phyloP scores from a whole-genome alignment of 2,888 invertebrate genomes.

The Shargacucullia verbasci region DNA sequence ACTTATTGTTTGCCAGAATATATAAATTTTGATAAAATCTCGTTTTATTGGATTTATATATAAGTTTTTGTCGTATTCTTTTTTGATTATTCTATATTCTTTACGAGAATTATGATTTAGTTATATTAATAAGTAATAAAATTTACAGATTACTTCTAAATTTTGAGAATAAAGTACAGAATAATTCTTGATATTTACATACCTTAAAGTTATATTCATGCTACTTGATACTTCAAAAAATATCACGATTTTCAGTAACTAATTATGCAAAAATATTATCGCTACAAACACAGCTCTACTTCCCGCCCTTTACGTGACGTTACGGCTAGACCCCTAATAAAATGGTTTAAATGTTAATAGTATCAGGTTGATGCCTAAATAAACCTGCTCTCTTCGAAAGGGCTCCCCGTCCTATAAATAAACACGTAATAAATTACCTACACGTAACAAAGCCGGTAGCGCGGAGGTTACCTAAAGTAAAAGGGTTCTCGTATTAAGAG shows the following conservation, averaged over 20 bases:
- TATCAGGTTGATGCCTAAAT: constrained; percentile 46
- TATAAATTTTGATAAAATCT: not conserved
- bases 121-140: no score
- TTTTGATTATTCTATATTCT: no score
- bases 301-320: constrained; percentile 24
- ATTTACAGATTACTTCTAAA: no score
- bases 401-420: constrained; percentile 33
- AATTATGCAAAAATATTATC: constrained; percentile 36
- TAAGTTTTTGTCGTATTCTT: no score
- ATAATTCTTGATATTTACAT: no score
- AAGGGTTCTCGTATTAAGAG: constrained; percentile 64
- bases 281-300: constrained; percentile 8
- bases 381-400: constrained; percentile 42
- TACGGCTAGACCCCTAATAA: constrained; percentile 32
- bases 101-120: no score
- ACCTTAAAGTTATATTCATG: no score
- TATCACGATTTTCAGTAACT: constrained; percentile 1
- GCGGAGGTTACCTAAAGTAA: constrained; percentile 56
- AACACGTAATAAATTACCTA: constrained; percentile 47
- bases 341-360: constrained; percentile 40
- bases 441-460: constrained; percentile 47
- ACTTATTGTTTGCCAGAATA: no score
- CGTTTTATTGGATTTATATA: not conserved
- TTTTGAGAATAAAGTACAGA: no score
- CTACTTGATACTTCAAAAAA: no score